Percentiles rank a stretch among this genome's conserved stretches.
Conservation (phyloP, 1,140 invertebrate genomes). For the Pomacea maculata region DNA sequence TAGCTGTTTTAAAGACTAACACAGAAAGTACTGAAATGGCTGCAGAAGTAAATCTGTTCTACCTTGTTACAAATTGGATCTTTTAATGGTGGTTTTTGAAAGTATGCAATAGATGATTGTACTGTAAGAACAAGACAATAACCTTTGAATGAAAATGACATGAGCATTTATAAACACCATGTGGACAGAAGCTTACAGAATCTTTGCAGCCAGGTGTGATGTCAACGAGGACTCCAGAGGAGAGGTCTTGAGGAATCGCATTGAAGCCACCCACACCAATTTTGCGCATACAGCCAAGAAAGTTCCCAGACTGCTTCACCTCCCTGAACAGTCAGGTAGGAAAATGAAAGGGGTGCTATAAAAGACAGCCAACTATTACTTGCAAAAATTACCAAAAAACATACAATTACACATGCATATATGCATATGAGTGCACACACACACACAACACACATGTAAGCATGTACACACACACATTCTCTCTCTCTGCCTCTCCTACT, state of each 20-base stretch:
- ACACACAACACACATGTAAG: neutral
- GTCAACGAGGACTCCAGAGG: conserved; percentile 76
- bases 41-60: too few species aligned
- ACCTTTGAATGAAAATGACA: neutral
- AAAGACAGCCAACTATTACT: neutral
- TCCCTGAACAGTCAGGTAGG: neutral
- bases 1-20: too few species aligned
- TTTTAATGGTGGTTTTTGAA: too few species aligned
- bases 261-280: conserved; percentile 75
- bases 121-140: neutral
- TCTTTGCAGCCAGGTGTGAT: conserved; percentile 79
- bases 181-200: conserved; percentile 69
- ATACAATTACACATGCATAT: neutral
- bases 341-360: neutral
- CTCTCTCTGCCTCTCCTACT: conserved; percentile 7
- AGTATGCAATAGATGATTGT: too few species aligned
- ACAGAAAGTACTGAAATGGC: too few species aligned
- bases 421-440: neutral
- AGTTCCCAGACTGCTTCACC: conserved; percentile 47
- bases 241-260: conserved; percentile 72
- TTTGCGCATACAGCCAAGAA: conserved; percentile 84
- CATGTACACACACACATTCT: neutral
- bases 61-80: too few species aligned
- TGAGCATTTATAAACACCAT: neutral
- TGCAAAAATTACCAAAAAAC: neutral